Conservation (phyloP, 2,113 vertebrate species). For the Oenanthe oenanthe region DNA sequence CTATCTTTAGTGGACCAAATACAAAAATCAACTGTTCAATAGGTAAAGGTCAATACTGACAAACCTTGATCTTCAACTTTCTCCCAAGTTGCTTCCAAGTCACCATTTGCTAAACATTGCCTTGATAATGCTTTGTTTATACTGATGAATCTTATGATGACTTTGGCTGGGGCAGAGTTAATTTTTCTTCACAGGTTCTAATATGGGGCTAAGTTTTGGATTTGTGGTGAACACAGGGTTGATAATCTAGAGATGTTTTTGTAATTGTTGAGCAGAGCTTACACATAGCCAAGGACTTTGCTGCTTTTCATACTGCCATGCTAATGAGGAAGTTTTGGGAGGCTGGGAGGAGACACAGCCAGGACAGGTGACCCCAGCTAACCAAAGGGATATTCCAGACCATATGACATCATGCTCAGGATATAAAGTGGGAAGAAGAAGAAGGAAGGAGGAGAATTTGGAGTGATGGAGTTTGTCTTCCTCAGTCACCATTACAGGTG, state of each 20-base stretch:
- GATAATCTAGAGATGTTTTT: background rate
- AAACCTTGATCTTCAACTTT: background rate
- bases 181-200: background rate
- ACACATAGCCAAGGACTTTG: accelerated
- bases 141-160: background rate
- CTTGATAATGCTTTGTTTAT: background rate
- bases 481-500: background rate
- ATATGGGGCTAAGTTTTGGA: background rate
- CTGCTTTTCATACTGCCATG: background rate
- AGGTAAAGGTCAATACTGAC: background rate
- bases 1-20: background rate
- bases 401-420: background rate
- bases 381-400: background rate
- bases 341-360: background rate
- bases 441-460: background rate
- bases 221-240: background rate
- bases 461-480: background rate
- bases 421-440: background rate
- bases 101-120: background rate
- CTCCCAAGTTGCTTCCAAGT: background rate
- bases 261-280: background rate
- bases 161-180: background rate
- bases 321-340: background rate
- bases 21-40: background rate
- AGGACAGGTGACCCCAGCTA: background rate